These are phyloP conservation scores for Pristionchus entomophagus DNA, from an alignment of 2,888 invertebrate genomes.

Conservation along the genomic window DNA sequence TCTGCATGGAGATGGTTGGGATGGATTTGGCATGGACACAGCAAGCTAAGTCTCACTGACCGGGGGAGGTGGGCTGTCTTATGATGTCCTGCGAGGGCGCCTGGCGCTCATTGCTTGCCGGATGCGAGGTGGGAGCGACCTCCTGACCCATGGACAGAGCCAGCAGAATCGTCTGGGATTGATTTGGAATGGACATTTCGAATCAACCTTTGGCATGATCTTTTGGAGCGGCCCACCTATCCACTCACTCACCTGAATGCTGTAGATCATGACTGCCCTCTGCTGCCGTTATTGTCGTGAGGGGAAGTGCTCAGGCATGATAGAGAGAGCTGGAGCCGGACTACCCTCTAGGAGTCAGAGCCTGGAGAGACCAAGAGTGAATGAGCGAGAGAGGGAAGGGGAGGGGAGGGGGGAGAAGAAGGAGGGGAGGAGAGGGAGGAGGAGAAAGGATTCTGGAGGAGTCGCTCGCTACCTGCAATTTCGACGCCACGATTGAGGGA, in stretches of 20 bases:
- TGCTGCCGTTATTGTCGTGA: conserved; percentile 1
- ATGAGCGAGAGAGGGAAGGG: not conserved
- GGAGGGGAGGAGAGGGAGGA: not conserved
- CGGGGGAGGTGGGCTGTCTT: conserved; percentile 40
- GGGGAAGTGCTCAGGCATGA: not conserved
- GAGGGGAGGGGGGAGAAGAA: not conserved
- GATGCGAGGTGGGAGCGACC: not conserved
- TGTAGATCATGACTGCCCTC: conserved; percentile 31
- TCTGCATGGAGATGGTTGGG: conserved; percentile 1
- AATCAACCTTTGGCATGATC: no score
- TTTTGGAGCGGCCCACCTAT: not conserved
- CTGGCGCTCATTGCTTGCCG: not conserved
- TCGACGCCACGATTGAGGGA: conserved; percentile 9
- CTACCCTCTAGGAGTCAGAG: not conserved
- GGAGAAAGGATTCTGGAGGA: not conserved
- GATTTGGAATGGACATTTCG: no score
- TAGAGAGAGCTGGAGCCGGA: conserved; percentile 30
- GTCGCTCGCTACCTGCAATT: conserved; percentile 18
- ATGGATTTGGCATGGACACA: not conserved
- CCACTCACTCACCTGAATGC: conserved; percentile 24
- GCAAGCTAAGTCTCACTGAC: not conserved
- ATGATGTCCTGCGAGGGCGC: conserved; percentile 31
- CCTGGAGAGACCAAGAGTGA: not conserved
- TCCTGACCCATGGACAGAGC: conserved; percentile 30
- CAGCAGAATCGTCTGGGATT: conserved; percentile 29